Evolutionary conservation across 2,797 vertebrate species (phyloP), one percentile per base, ranked within the genome.

Genomic region (Eupleurogrammus muticus): DNA sequence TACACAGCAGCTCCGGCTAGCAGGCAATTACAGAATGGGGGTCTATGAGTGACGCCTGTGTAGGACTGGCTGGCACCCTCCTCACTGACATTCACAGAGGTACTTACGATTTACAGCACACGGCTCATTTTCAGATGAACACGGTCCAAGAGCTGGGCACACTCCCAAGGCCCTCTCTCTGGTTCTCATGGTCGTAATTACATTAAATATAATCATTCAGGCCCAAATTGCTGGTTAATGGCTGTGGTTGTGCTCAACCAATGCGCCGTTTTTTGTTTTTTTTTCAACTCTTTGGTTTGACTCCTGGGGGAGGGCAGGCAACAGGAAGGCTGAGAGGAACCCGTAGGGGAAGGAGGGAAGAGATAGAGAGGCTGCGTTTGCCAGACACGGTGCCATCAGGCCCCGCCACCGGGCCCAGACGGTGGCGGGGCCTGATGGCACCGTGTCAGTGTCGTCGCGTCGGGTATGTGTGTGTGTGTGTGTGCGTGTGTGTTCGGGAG

Each of bases 11-110:
- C 81, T 84, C 77, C 85, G 79, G 74, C 81, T 66, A 85, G 81
- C 74, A 81, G 88, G 85, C 90, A 92, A 91, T 93, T 89, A 91
- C 88, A 88, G 89, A 89, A 76, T 76, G 77, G 88, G n/a, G 86
- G 79, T 88, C 75, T 62, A 52, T 79, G 75, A 87, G 79, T 77
- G 82, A 86, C 72, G 77, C 87, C 81, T 71, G 70, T 75, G 81
- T 60, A 77, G 81, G 75, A 66, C 61, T 76, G 58, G 62, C 80
- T 87, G 81, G 72, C 81, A 79, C 55, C 69, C 51, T 72, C 64
- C 63, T 79, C 46, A 17, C 72, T 85, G 83, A 83, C 75, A 75
- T 75, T 51, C 65, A 36, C 72, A 75, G 73, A 84, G 72, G 82
- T 73, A 78, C 85, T 76, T 75, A 70, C 54, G 79, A 86, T 89